Evolutionary conservation across 2,888 invertebrate species (phyloP).

Genomic region (Xanthorhoe designata): DNA sequence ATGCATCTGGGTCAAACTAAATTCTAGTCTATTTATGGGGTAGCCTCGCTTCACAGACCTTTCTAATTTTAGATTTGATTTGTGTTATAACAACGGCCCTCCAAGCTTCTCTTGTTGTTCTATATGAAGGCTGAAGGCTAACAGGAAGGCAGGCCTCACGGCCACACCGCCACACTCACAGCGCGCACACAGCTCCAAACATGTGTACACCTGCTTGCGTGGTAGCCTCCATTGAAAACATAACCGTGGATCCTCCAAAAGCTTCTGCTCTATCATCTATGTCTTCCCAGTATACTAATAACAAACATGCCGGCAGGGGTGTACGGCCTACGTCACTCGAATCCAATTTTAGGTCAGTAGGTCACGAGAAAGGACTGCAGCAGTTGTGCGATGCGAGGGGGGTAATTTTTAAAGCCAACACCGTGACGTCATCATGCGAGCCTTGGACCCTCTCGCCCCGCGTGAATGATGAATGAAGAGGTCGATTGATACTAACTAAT

Average conservation of each 20-base stretch:
- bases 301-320: conserved; percentile 54
- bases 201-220: conserved; percentile 55
- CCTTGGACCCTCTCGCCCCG: conserved; percentile 64
- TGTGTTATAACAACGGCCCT: conserved; percentile 38
- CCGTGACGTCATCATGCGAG: conserved; percentile 72
- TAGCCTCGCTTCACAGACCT: conserved; percentile 22
- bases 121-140: conserved; percentile 47
- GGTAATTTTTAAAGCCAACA: conserved; percentile 71
- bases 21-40: conserved; percentile 29
- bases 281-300: conserved; percentile 27
- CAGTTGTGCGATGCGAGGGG: conserved; percentile 62
- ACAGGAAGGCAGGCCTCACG: conserved; percentile 47
- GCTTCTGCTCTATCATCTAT: conserved; percentile 53
- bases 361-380: conserved; percentile 79
- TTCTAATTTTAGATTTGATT: conserved; percentile 45
- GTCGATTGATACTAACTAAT: conserved; percentile 64
- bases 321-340: conserved; percentile 80
- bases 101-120: conserved; percentile 43
- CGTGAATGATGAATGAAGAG: conserved; percentile 80
- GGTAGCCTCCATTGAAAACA: conserved; percentile 77
- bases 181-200: conserved; percentile 39
- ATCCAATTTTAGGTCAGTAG: conserved; percentile 80
- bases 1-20: conserved; percentile 27
- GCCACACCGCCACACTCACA: conserved; percentile 49
- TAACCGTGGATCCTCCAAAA: conserved; percentile 53